These are phyloP conservation scores for Zingel zingel DNA, from an alignment of 2,113 vertebrate genomes.

Conservation along the genomic window DNA sequence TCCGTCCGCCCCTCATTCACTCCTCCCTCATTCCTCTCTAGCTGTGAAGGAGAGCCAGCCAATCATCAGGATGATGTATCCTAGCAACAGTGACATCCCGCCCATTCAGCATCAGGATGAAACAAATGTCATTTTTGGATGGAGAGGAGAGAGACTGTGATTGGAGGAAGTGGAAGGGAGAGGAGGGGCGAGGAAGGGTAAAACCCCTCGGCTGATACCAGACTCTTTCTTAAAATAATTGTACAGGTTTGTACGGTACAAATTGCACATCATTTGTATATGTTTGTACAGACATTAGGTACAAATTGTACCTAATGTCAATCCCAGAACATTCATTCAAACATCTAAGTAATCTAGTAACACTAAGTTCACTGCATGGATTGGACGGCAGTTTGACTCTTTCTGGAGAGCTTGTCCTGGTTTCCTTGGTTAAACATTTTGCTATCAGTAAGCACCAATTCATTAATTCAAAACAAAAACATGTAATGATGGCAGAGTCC, in stretches of 20 bases:
- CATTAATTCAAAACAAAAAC: not conserved
- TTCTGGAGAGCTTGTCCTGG: not conserved
- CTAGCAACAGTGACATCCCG: constrained; percentile 70
- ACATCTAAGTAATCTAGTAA: not conserved
- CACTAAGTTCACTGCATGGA: not conserved
- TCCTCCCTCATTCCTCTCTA: constrained; percentile 12
- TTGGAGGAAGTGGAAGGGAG: constrained; percentile 7
- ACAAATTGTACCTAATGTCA: not conserved
- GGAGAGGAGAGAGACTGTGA: constrained; percentile 8
- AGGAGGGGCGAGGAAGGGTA: not conserved
- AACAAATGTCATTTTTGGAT: constrained; percentile 46
- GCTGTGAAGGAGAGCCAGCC: constrained; percentile 41
- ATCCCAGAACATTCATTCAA: not conserved
- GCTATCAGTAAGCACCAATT: not conserved
- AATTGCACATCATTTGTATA: too few relatives aligned
- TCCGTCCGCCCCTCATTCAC: not conserved
- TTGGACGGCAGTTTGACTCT: too few relatives aligned
- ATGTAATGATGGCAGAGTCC: not conserved
- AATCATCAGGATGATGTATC: constrained; percentile 55
- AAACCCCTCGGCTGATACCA: not conserved
- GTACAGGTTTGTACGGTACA: not conserved
- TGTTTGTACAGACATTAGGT: too few relatives aligned
- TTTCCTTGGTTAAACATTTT: not conserved
- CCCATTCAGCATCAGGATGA: constrained; percentile 47
- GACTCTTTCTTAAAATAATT: not conserved